A percentile compares a stretch with the other conserved stretches of the same genome.
Evolutionary conservation across 1,140 invertebrate species (phyloP).

Genomic region (Stegodyphus dumicola): DNA sequence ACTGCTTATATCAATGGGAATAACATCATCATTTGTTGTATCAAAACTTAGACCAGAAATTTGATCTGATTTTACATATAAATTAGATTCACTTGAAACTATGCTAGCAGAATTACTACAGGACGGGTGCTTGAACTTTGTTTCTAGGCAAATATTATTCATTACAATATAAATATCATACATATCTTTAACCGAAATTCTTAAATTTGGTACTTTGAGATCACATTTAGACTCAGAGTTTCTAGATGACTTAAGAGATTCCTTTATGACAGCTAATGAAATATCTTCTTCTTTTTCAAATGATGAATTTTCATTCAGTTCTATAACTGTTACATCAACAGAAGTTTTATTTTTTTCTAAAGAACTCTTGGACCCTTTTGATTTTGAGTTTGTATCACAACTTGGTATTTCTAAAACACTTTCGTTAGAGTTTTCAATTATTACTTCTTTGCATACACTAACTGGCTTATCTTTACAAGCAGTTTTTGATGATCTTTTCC

Average conservation of each 20-base stretch:
- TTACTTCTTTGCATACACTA: background rate
- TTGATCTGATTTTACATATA: too few species aligned
- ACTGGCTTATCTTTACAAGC: conserved; percentile 7
- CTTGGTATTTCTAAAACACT: too few species aligned
- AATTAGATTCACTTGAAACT: too few species aligned
- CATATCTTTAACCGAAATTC: too few species aligned
- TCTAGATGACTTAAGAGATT: background rate
- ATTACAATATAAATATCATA: conserved; percentile 8
- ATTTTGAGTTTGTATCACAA: too few species aligned
- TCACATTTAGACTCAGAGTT: background rate
- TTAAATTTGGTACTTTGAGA: too few species aligned
- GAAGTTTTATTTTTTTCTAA: too few species aligned
- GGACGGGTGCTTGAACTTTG: conserved; percentile 9
- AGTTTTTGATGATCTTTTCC: background rate
- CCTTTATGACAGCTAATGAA: background rate
- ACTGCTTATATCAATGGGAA: too few species aligned
- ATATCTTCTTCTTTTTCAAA: background rate
- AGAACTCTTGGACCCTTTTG: too few species aligned
- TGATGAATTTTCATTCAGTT: background rate
- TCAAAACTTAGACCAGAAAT: too few species aligned
- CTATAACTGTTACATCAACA: too few species aligned
- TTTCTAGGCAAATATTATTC: conserved; percentile 26
- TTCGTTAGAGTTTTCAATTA: background rate
- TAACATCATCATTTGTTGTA: too few species aligned
- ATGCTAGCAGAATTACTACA: background rate